Conservation (phyloP, 2,113 vertebrate species). For the Calypte anna region DNA sequence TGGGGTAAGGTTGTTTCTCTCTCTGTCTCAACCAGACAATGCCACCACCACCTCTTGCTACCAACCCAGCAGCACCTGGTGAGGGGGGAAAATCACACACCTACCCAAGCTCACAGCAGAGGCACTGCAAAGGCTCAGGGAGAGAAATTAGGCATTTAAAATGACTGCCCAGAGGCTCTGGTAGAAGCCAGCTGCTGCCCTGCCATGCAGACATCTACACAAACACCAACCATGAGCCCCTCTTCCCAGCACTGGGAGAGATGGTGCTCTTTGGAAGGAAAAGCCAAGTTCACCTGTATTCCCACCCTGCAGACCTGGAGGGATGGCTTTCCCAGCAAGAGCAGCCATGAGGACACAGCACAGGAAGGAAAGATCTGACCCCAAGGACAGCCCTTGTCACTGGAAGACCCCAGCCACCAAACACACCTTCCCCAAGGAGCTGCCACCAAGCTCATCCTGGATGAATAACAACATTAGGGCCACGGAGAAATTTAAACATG, state of each 20-base stretch:
- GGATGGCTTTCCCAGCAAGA: constrained; percentile 10
- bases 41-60: not conserved
- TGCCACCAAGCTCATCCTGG: constrained; percentile 30
- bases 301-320: constrained; percentile 2
- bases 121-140: not conserved
- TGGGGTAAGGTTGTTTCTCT: not conserved
- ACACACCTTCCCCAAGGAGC: not conserved
- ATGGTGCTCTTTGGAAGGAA: not conserved
- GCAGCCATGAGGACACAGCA: constrained; percentile 30
- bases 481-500: not conserved
- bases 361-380: not conserved
- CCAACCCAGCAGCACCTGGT: not conserved
- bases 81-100: not conserved
- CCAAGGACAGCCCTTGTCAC: constrained; percentile 22
- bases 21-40: not conserved
- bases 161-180: not conserved
- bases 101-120: not conserved
- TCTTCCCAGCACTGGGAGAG: not conserved
- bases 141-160: not conserved
- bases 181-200: not conserved
- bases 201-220: not conserved
- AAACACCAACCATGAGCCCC: not conserved
- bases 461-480: constrained; percentile 29
- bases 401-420: constrained; percentile 51
- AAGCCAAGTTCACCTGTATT: not conserved